Evolutionary conservation across 2,888 invertebrate species (phyloP).

Genomic region (Heliconius ismenius): DNA sequence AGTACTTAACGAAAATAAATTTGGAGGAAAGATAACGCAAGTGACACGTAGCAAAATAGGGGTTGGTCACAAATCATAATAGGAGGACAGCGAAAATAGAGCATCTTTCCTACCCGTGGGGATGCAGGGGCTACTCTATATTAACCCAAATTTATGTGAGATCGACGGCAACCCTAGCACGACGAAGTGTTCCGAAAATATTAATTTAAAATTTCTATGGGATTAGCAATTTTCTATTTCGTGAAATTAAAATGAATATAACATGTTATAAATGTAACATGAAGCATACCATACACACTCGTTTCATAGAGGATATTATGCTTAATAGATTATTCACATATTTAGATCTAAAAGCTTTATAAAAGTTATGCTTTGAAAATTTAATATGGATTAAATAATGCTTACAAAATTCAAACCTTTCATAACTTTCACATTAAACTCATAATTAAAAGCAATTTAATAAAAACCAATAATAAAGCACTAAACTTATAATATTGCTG

Average conservation of each 20-base stretch:
- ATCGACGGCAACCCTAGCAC: conserved; percentile 4
- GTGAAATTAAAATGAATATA: not conserved
- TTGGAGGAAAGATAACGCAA: conserved; percentile 28
- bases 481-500: not conserved
- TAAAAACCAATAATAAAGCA: not conserved
- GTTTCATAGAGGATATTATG: not conserved
- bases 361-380: not conserved
- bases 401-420: too few relatives aligned
- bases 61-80: conserved; percentile 39
- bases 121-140: conserved; percentile 26
- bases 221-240: not conserved
- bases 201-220: conserved; percentile 7
- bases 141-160: conserved; percentile 31
- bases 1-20: conserved; percentile 24
- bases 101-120: conserved; percentile 33
- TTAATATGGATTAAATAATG: not conserved
- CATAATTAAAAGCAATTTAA: not conserved
- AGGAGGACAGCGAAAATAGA: conserved; percentile 36
- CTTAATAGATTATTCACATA: not conserved
- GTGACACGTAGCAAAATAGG: conserved; percentile 24
- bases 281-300: not conserved
- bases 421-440: not conserved
- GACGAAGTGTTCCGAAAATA: not conserved
- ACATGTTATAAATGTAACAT: not conserved
- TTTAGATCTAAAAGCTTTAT: not conserved